Evolutionary conservation across 2,888 invertebrate species (phyloP).

Genomic region (Hemaris fuciformis): DNA sequence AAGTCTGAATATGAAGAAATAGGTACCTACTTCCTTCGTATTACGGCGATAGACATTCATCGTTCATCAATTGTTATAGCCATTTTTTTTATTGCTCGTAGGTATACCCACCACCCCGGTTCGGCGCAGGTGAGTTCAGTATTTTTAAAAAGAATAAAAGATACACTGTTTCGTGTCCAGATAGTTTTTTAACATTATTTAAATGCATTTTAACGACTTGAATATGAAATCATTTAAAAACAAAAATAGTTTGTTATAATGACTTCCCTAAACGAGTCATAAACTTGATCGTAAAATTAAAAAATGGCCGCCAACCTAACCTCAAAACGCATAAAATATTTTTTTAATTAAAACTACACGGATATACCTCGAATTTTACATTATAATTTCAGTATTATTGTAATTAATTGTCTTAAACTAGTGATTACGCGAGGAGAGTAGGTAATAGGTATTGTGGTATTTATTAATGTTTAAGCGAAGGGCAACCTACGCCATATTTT

Average conservation of each 20-base stretch:
- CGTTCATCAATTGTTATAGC: not conserved
- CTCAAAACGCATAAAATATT: constrained; percentile 2
- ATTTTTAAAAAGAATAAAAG: not conserved
- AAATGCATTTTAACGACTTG: not conserved
- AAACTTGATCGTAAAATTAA: constrained; percentile 9
- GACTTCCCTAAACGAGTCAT: constrained; percentile 5
- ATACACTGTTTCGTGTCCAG: not conserved
- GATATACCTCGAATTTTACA: not conserved
- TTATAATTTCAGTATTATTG: not conserved
- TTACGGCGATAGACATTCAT: no score
- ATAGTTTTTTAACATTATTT: not conserved
- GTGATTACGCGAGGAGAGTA: not conserved
- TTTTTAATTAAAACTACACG: constrained; percentile 7
- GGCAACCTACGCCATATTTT: not conserved
- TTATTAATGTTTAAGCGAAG: not conserved
- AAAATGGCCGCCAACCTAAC: constrained; percentile 5
- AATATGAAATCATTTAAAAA: constrained; percentile 8
- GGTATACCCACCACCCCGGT: no score
- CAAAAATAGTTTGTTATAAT: constrained; percentile 3
- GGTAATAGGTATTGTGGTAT: not conserved
- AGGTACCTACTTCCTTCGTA: no score
- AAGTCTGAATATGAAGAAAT: no score
- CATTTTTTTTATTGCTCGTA: not conserved
- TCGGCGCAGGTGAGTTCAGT: not conserved
- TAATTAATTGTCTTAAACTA: constrained; percentile 3